Conservation (phyloP, 2,113 vertebrate species). For the Spea multiplicata region DNA sequence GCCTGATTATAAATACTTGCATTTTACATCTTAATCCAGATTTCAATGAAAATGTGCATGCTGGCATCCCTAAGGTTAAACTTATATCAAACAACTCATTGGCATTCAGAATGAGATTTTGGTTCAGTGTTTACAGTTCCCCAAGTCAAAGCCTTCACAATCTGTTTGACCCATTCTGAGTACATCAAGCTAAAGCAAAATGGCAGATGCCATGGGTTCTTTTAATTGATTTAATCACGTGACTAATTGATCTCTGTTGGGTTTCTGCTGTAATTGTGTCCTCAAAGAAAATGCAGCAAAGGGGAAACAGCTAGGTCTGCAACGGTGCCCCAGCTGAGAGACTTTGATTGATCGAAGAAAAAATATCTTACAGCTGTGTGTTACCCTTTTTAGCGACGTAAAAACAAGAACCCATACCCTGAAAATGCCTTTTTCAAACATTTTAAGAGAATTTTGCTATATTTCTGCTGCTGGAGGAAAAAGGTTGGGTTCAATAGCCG, state of each 20-base stretch:
- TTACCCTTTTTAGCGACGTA: constrained; percentile 4
- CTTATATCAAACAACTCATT: too few species aligned
- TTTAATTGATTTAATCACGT: constrained; percentile 85
- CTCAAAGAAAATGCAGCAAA: constrained; percentile 70
- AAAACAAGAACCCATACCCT: not conserved
- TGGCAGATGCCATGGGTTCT: constrained; percentile 75
- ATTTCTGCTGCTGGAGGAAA: too few species aligned
- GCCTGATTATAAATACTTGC: too few species aligned
- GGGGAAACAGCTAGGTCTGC: constrained; percentile 67
- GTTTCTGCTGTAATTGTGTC: constrained; percentile 82
- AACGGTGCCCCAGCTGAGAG: constrained; percentile 69
- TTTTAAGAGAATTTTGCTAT: too few species aligned
- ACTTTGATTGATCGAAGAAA: constrained; percentile 62
- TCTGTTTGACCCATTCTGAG: constrained; percentile 22
- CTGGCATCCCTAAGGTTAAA: too few species aligned
- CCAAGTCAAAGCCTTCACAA: constrained; percentile 4
- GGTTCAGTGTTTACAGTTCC: not conserved
- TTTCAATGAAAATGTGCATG: too few species aligned
- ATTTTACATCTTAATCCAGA: too few species aligned
- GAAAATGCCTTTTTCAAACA: too few species aligned
- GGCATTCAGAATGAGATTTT: not conserved
- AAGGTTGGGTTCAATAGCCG: too few species aligned
- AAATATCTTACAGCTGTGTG: constrained; percentile 60
- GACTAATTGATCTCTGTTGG: constrained; percentile 82
- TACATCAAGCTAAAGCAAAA: constrained; percentile 65